These are phyloP conservation scores for Sebastes taczanowskii DNA, from an alignment of 2,797 vertebrate genomes.

Conservation along the genomic window DNA sequence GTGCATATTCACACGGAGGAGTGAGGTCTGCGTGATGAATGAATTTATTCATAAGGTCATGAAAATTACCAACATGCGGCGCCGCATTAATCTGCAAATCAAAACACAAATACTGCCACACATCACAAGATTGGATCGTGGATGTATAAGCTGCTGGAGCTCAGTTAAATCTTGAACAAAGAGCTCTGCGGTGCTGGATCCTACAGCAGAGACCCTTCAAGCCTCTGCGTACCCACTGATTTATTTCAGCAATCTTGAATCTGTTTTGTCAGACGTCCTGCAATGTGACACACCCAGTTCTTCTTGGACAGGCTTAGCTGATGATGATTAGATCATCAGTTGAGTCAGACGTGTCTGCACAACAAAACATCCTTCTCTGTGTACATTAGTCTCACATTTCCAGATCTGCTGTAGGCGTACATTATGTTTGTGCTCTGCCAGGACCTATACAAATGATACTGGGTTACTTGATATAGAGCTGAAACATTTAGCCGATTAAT, in stretches of 20 bases:
- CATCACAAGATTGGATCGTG: constrained; percentile 43
- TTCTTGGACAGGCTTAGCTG: constrained; percentile 12
- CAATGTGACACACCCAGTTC: constrained; percentile 53
- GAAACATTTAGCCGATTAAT: not conserved
- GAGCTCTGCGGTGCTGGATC: constrained; percentile 7
- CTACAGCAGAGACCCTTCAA: not conserved
- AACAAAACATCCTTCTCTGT: constrained; percentile 29
- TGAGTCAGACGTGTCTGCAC: constrained; percentile 34
- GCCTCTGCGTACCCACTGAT: constrained; percentile 5
- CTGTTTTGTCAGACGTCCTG: constrained; percentile 28
- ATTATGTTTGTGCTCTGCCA: not conserved
- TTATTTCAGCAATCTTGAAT: constrained; percentile 35
- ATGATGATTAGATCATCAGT: constrained; percentile 45
- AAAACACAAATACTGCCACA: constrained; percentile 35
- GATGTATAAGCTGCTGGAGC: constrained; percentile 46
- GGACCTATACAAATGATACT: constrained; percentile 16
- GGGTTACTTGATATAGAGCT: constrained; percentile 6
- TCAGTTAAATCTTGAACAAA: constrained; percentile 42
- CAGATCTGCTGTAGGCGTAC: not conserved
- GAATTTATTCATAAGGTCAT: constrained; percentile 56
- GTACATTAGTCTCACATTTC: constrained; percentile 44
- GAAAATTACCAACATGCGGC: constrained; percentile 13
- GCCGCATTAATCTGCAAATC: constrained; percentile 56
- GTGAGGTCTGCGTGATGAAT: constrained; percentile 41
- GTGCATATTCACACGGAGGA: constrained; percentile 4